Evolutionary conservation across 2,113 vertebrate genomes (phyloP).

Genomic region (Talpa occidentalis): DNA sequence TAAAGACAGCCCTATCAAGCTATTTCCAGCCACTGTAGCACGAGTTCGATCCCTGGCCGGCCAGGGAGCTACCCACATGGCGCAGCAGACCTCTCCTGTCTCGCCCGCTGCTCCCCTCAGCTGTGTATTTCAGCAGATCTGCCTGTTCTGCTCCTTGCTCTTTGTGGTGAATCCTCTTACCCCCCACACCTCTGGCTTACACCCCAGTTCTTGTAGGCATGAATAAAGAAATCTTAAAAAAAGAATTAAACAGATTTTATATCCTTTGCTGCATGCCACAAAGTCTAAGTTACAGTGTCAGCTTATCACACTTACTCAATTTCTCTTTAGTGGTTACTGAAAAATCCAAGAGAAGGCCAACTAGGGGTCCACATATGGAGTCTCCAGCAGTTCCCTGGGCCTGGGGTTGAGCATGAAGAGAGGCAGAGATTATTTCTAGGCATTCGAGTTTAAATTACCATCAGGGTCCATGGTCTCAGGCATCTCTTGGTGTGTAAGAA

Average conservation of each 20-base stretch:
- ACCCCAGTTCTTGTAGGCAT: no score
- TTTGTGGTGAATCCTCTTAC: neutral
- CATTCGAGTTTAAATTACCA: neutral
- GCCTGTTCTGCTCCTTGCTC: no score
- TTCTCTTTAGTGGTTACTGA: neutral
- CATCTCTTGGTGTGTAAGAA: neutral
- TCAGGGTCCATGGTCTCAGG: neutral
- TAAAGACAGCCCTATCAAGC: no score
- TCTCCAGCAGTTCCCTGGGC: neutral
- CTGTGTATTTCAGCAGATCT: no score
- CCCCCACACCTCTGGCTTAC: no score
- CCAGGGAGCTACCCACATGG: no score
- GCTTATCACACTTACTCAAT: neutral
- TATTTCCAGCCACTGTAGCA: no score
- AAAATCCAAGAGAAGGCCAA: neutral
- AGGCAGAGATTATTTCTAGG: neutral
- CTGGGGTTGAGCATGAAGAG: neutral
- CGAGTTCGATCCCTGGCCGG: no score
- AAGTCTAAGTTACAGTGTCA: neutral
- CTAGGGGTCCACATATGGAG: neutral
- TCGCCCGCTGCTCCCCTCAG: no score
- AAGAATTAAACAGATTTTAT: neutral
- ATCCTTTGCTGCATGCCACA: neutral
- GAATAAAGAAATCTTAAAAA: no score
- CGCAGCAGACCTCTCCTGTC: no score